phyloP scores from a whole-genome alignment of 2,113 vertebrate genomes.

The Pterocles orientalis region DNA sequence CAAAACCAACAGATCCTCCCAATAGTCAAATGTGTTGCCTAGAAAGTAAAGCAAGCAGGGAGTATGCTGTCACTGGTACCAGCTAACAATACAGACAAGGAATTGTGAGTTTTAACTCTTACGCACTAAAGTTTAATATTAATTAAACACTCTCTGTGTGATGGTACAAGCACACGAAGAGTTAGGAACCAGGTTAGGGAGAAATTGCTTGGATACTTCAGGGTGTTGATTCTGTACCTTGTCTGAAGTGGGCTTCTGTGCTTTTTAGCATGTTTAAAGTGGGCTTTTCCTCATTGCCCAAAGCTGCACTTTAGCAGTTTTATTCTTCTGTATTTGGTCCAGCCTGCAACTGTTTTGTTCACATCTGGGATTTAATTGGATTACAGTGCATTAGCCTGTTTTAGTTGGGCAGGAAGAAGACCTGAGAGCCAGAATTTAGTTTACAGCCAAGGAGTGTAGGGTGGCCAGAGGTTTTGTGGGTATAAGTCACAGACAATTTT shows the following conservation, averaged over 20 bases:
- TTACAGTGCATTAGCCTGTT: background rate
- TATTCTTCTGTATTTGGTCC: background rate
- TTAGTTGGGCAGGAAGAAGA: background rate
- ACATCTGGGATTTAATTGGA: background rate
- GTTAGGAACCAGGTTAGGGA: background rate
- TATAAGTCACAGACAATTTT: background rate
- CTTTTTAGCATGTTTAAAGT: background rate
- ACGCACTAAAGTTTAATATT: background rate
- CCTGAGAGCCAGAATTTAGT: background rate
- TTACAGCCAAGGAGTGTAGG: background rate
- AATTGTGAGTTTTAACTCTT: background rate
- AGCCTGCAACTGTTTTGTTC: background rate
- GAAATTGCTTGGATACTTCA: background rate
- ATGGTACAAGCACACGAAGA: background rate
- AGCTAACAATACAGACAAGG: background rate
- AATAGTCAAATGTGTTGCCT: background rate
- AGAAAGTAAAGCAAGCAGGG: background rate
- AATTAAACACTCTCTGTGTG: background rate
- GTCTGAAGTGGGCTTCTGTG: background rate
- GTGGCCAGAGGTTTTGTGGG: background rate
- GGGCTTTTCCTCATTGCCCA: background rate
- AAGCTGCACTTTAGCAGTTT: background rate
- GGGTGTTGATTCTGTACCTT: background rate
- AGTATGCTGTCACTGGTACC: background rate
- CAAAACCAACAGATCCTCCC: background rate